phyloP scores from a whole-genome alignment of 2,113 vertebrate species.

The Oncorhynchus nerka region DNA sequence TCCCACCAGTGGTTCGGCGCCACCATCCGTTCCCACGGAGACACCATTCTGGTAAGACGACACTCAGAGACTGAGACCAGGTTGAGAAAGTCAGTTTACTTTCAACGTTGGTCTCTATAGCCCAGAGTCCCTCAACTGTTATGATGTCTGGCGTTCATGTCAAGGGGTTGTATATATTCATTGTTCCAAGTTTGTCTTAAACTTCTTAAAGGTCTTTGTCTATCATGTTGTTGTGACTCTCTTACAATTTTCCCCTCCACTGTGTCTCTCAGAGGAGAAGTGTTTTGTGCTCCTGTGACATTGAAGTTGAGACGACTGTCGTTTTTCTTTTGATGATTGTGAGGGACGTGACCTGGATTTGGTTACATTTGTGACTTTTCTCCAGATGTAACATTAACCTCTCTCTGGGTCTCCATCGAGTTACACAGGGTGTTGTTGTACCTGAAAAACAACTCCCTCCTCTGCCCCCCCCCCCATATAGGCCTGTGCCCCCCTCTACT shows the following conservation, averaged over 20 bases:
- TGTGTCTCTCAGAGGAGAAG: background rate
- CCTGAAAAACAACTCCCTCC: conserved; percentile 52
- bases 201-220: conserved; percentile 26
- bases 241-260: conserved; percentile 25
- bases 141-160: conserved; percentile 4
- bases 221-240: conserved; percentile 28
- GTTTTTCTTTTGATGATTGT: conserved; percentile 38
- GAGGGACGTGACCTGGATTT: conserved; percentile 46
- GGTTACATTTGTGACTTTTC: conserved; percentile 41
- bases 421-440: conserved; percentile 40
- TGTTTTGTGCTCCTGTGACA: conserved; percentile 20
- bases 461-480: conserved; percentile 39
- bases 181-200: conserved; percentile 13
- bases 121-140: conserved; percentile 9
- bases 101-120: background rate
- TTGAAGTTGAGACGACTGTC: conserved; percentile 38
- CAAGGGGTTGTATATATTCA: background rate
- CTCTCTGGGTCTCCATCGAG: conserved; percentile 29
- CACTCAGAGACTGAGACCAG: background rate
- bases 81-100: background rate
- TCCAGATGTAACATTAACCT: conserved; percentile 60
- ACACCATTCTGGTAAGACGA: conserved; percentile 84
- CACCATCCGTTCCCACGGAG: conserved; percentile 82
- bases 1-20: conserved; percentile 92
- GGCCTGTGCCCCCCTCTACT: conserved; percentile 89